These are phyloP conservation scores for Deilephila porcellus DNA, from an alignment of 2,888 invertebrate species.

Conservation along the genomic window DNA sequence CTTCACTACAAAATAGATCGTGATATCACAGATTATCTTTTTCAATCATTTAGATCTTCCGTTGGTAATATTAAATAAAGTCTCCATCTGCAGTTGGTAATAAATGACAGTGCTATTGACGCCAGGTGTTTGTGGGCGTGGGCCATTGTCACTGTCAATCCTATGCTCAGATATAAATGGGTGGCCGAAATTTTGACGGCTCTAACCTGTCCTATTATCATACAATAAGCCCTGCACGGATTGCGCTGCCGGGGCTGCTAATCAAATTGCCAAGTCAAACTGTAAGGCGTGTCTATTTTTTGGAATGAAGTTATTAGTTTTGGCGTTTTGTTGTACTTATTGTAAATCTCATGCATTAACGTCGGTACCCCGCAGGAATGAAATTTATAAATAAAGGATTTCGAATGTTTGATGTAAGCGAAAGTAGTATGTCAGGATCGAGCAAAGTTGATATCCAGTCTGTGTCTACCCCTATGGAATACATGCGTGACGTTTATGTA, in stretches of 20 bases:
- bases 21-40: not conserved
- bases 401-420: too few species aligned
- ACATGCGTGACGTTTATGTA: too few species aligned
- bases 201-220: slow-evolving; percentile 68
- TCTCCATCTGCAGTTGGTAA: slow-evolving; percentile 43
- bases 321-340: too few species aligned
- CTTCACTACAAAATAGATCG: not conserved
- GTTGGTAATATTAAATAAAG: slow-evolving; percentile 37
- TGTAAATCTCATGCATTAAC: too few species aligned
- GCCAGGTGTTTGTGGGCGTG: slow-evolving; percentile 57
- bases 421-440: too few species aligned
- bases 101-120: slow-evolving; percentile 28
- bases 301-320: slow-evolving; percentile 9
- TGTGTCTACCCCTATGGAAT: too few species aligned
- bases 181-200: slow-evolving; percentile 51
- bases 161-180: slow-evolving; percentile 66
- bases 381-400: too few species aligned
- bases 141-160: slow-evolving; percentile 52
- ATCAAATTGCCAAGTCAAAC: slow-evolving; percentile 29
- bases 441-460: too few species aligned
- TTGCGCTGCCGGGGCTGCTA: slow-evolving; percentile 35
- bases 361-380: too few species aligned
- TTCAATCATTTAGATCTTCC: slow-evolving; percentile 4
- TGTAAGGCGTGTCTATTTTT: slow-evolving; percentile 28
- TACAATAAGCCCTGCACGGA: slow-evolving; percentile 65